These are phyloP conservation scores for Drosophila tani DNA, from an alignment of 1,140 invertebrate species.

Conservation along the genomic window DNA sequence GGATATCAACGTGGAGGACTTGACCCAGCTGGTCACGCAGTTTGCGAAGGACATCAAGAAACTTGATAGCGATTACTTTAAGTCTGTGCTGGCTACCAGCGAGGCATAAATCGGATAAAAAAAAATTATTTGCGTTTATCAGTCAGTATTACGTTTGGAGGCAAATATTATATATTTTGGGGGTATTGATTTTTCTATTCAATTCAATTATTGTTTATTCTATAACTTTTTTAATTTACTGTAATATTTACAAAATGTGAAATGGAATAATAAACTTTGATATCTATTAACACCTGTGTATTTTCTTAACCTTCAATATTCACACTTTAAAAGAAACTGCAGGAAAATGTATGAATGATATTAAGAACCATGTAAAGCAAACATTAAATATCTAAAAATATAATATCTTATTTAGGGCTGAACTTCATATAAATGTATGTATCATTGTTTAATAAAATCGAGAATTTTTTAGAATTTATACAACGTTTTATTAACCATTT, in stretches of 20 bases:
- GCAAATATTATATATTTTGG: neutral
- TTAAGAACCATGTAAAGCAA: neutral
- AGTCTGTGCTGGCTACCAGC: conserved; percentile 52
- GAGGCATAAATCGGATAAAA: conserved; percentile 15
- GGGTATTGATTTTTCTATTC: too few species aligned
- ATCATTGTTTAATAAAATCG: neutral
- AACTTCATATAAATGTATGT: neutral
- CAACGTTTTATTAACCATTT: too few species aligned
- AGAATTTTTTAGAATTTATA: too few species aligned
- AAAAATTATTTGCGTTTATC: neutral
- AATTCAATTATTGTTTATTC: neutral
- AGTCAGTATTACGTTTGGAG: conserved; percentile 23
- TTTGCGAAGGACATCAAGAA: conserved; percentile 76
- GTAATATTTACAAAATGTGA: neutral
- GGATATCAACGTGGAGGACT: conserved; percentile 76
- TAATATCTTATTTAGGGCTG: neutral
- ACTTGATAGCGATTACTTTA: conserved; percentile 76
- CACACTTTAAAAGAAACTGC: neutral
- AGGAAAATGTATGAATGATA: neutral
- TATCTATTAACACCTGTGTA: neutral
- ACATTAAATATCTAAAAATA: neutral
- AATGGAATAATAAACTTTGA: neutral
- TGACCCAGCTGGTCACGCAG: conserved; percentile 70
- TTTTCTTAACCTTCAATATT: neutral
- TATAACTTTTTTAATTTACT: neutral